Percentiles rank a stretch among this genome's conserved stretches.
phyloP scores from a whole-genome alignment of 2,797 vertebrate genomes.

The Hephaestus fuliginosus region DNA sequence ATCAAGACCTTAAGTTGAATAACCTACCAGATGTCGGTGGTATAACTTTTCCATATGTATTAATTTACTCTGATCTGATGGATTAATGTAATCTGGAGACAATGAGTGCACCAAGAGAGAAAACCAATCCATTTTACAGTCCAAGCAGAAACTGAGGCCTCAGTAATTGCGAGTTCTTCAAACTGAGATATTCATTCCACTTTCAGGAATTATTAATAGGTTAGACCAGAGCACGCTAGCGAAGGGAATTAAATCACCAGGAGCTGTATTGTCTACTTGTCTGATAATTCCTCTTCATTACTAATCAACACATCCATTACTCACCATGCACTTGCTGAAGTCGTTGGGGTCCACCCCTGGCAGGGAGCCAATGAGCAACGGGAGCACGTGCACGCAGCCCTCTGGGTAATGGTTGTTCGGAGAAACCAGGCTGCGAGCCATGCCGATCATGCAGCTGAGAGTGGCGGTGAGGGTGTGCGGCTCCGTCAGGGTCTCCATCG shows the following conservation, averaged over 20 bases:
- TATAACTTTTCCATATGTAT: conserved; percentile 48
- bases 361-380: conserved; percentile 95
- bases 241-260: conserved; percentile 65
- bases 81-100: conserved; percentile 64
- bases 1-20: conserved; percentile 46
- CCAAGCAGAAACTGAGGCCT: conserved; percentile 56
- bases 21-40: conserved; percentile 47
- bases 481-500: conserved; percentile 96
- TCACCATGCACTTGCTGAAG: conserved; percentile 99
- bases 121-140: conserved; percentile 65
- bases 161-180: conserved; percentile 71
- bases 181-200: conserved; percentile 70
- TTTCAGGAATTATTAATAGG: conserved; percentile 73
- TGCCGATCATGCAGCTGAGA: conserved; percentile 96
- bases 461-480: conserved; percentile 98
- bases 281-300: conserved; percentile 67
- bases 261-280: conserved; percentile 60
- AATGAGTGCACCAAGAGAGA: conserved; percentile 54
- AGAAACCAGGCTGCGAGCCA: conserved; percentile 94
- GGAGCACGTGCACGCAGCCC: conserved; percentile 94
- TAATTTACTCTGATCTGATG: conserved; percentile 51
- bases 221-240: conserved; percentile 37
- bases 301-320: conserved; percentile 71
- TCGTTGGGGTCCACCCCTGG: conserved; percentile 98
- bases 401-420: conserved; percentile 93